A percentile compares a stretch with the other conserved stretches of the same genome.
Conservation (phyloP, 2,797 vertebrate genomes). For the Myotis vivesi region DNA sequence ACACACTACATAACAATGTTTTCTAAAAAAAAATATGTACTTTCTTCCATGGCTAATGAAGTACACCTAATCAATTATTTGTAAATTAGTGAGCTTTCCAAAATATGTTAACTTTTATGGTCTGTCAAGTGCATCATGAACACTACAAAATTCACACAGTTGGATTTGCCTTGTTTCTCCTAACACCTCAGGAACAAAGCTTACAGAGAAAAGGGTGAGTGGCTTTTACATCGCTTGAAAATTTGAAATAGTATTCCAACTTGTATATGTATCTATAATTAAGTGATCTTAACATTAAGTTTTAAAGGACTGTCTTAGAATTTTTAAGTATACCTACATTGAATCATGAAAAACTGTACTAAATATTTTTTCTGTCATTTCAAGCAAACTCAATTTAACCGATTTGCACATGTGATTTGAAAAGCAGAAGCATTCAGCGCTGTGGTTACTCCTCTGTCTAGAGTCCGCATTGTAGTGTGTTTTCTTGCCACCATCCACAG, state of each 20-base stretch:
- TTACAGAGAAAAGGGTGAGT: neutral
- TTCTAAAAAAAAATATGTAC: neutral
- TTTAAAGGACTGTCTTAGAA: conserved; percentile 4
- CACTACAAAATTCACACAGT: neutral
- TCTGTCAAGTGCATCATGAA: neutral
- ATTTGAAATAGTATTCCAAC: neutral
- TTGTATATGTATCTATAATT: neutral
- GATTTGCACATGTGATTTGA: conserved; percentile 44
- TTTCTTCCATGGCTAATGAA: neutral
- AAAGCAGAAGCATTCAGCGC: neutral
- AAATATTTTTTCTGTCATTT: neutral
- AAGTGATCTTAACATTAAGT: neutral
- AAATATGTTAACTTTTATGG: neutral
- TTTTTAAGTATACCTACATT: conserved; percentile 3
- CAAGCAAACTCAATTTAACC: conserved; percentile 33
- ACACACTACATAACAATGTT: neutral
- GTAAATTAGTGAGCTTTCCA: conserved; percentile 29
- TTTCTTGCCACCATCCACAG: neutral
- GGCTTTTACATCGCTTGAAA: conserved; percentile 15
- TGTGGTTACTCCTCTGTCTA: neutral
- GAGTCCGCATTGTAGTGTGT: neutral
- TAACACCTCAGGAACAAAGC: neutral
- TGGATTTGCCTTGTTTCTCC: neutral
- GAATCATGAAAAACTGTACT: neutral
- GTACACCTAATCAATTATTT: neutral